Evolutionary conservation across 2,113 vertebrate species (phyloP).

Genomic region (Leptodactylus fuscus): DNA sequence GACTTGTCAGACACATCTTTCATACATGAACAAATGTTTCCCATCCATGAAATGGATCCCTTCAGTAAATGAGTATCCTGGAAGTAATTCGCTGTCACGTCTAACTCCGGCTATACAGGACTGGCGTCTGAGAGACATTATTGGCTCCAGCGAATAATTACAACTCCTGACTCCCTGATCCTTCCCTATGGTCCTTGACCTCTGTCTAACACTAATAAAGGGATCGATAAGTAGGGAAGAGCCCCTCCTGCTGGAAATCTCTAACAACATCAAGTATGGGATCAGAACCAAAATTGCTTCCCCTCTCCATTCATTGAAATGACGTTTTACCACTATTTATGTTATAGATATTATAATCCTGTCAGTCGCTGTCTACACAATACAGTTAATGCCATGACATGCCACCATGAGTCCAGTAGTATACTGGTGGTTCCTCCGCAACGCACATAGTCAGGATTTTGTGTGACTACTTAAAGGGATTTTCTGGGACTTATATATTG

Average conservation of each 20-base stretch:
- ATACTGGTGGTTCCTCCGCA: too few relatives aligned
- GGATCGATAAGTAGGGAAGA: not conserved
- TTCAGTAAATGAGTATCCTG: constrained; percentile 24
- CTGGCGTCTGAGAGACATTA: constrained; percentile 33
- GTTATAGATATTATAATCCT: too few relatives aligned
- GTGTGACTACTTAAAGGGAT: too few relatives aligned
- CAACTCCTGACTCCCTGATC: constrained; percentile 44
- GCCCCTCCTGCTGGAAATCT: not conserved
- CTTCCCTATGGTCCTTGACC: constrained; percentile 37
- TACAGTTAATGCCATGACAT: too few relatives aligned
- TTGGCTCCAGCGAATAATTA: constrained; percentile 39
- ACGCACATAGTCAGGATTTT: too few relatives aligned
- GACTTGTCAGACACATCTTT: constrained; percentile 25
- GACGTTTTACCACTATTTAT: too few relatives aligned
- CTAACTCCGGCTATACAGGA: not conserved
- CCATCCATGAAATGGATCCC: constrained; percentile 16
- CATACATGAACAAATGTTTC: not conserved
- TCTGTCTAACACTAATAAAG: constrained; percentile 39
- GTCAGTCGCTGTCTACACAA: too few relatives aligned
- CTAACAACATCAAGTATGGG: not conserved
- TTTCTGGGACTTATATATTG: too few relatives aligned
- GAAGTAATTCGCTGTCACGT: constrained; percentile 26
- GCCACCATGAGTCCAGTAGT: too few relatives aligned
- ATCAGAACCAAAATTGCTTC: too few relatives aligned
- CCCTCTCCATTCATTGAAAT: not conserved